Conservation (phyloP, 2,888 invertebrate genomes). For the Autographa gamma region DNA sequence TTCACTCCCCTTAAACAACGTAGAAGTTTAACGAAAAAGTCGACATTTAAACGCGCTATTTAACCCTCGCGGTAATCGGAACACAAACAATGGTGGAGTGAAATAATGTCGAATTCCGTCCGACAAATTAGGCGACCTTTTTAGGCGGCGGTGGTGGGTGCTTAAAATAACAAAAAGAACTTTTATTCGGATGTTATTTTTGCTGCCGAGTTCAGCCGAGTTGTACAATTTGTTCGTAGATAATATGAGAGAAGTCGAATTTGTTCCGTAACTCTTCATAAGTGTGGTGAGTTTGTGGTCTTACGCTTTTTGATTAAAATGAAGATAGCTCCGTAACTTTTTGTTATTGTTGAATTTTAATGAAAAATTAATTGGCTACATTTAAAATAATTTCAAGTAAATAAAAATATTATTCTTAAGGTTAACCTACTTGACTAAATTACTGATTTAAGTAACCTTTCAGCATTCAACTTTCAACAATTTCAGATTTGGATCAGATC, state of each 20-base stretch:
- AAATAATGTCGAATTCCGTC: constrained; percentile 86
- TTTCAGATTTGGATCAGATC: no score
- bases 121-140: constrained; percentile 87
- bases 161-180: constrained; percentile 81
- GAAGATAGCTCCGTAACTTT: neutral
- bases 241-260: constrained; percentile 58
- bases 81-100: constrained; percentile 85
- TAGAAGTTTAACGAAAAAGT: constrained; percentile 84
- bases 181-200: constrained; percentile 67
- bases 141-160: constrained; percentile 70
- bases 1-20: constrained; percentile 78
- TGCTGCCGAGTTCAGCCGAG: constrained; percentile 54
- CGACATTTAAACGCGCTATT: constrained; percentile 83
- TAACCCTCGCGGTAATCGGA: constrained; percentile 86
- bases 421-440: neutral
- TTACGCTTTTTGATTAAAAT: constrained; percentile 10
- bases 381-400: neutral
- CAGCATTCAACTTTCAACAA: no score
- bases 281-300: constrained; percentile 45
- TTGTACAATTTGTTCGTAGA: constrained; percentile 52
- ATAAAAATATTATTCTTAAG: neutral
- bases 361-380: neutral
- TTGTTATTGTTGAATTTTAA: constrained; percentile 1
- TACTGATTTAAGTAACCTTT: neutral
- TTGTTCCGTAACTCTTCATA: constrained; percentile 53